phyloP scores from a whole-genome alignment of 2,113 vertebrate species.

The Alaudala cheleensis region DNA sequence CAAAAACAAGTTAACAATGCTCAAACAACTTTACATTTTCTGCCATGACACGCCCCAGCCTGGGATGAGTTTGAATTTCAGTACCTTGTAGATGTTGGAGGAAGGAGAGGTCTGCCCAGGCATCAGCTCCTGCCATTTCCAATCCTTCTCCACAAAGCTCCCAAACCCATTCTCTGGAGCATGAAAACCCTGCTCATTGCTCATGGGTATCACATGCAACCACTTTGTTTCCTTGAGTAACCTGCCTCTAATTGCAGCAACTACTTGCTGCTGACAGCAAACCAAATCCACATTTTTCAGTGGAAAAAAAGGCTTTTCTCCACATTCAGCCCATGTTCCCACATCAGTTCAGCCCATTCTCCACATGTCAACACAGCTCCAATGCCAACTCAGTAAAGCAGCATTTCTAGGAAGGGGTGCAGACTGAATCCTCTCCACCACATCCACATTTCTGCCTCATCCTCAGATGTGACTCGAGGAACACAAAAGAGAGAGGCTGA shows the following conservation, averaged over 20 bases:
- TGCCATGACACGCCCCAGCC: conserved; percentile 17
- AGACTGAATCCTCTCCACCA: background rate
- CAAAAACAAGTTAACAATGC: conserved; percentile 77
- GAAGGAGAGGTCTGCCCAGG: background rate
- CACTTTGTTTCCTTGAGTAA: background rate
- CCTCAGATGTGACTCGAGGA: background rate
- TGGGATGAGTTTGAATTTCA: conserved; percentile 28
- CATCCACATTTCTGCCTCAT: background rate
- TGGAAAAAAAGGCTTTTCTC: background rate
- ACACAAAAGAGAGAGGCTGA: background rate
- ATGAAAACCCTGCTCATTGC: background rate
- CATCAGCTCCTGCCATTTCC: background rate
- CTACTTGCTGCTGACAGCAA: background rate
- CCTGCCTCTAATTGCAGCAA: background rate
- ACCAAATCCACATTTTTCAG: background rate
- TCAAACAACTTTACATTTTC: conserved; percentile 59
- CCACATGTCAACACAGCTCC: background rate
- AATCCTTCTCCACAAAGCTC: background rate
- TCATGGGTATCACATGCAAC: background rate
- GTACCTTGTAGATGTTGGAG: background rate
- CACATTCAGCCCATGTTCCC: background rate
- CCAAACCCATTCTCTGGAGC: background rate
- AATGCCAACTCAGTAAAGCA: background rate
- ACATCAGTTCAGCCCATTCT: no score
- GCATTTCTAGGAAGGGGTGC: background rate